phyloP scores from a whole-genome alignment of 2,113 vertebrate species.

The Crotalus horridus region DNA sequence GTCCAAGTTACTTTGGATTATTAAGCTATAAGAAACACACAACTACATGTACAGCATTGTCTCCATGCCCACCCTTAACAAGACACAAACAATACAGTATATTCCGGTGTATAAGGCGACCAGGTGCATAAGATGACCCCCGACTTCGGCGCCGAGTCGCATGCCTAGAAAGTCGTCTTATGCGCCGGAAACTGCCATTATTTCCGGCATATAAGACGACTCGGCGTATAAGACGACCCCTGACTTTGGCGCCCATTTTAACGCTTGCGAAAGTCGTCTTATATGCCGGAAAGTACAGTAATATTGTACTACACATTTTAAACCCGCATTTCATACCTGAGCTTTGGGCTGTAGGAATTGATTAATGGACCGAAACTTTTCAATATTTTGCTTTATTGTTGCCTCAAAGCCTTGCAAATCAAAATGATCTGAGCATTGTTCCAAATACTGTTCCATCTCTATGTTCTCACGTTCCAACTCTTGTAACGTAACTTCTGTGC shows the following conservation, averaged over 20 bases:
- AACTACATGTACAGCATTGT: neutral
- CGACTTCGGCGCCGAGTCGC: no score
- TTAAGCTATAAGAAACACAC: neutral
- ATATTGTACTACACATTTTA: neutral
- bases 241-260: no score
- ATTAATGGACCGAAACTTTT: conserved; percentile 55
- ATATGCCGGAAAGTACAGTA: no score
- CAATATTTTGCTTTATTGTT: conserved; percentile 61
- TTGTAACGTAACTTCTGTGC: conserved; percentile 60
- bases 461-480: conserved; percentile 52
- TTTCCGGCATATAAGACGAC: no score
- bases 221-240: no score
- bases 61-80: neutral
- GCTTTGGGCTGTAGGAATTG: conserved; percentile 62
- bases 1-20: neutral
- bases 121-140: no score
- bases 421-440: conserved; percentile 53
- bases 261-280: no score
- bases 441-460: conserved; percentile 58
- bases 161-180: no score
- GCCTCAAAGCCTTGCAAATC: conserved; percentile 59
- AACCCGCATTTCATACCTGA: conserved; percentile 39
- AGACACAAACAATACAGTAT: neutral
- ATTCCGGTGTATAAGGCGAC: no score
- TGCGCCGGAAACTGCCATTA: no score